Percentiles rank a stretch among this genome's conserved stretches.
phyloP scores from a whole-genome alignment of 2,888 invertebrate genomes.

The Stenodera caucasica region DNA sequence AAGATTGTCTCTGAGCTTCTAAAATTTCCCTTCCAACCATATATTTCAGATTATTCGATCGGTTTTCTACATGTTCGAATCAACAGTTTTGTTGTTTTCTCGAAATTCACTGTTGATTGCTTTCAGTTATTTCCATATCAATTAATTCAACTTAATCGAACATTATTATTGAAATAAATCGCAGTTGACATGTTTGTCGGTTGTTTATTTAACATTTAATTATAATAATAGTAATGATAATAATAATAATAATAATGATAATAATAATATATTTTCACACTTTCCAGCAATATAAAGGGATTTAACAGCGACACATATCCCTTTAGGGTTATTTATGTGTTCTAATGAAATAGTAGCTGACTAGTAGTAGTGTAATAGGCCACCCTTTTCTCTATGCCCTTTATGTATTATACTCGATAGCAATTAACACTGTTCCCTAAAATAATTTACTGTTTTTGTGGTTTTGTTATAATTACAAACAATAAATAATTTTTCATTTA shows the following conservation, averaged over 20 bases:
- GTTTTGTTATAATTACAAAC: background rate
- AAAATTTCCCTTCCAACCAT: too few relatives aligned
- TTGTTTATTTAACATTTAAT: constrained; percentile 1
- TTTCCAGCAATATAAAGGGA: constrained; percentile 4
- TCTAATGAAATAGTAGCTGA: constrained; percentile 24
- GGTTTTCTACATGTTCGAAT: too few relatives aligned
- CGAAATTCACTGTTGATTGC: constrained; percentile 19
- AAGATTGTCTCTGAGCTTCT: too few relatives aligned
- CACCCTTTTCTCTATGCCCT: background rate
- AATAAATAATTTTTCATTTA: background rate
- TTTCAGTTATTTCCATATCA: background rate
- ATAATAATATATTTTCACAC: background rate
- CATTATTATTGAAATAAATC: background rate
- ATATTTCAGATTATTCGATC: too few relatives aligned
- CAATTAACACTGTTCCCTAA: constrained; percentile 2
- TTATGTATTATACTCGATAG: background rate
- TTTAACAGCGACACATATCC: constrained; percentile 14
- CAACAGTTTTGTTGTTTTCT: constrained; percentile 18
- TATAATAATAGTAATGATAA: background rate
- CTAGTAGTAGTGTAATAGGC: constrained; percentile 10
- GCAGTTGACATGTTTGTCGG: background rate
- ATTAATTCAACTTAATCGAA: background rate
- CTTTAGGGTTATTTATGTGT: constrained; percentile 26
- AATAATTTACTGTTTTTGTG: constrained; percentile 1
- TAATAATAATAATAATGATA: background rate